These are phyloP conservation scores for Toxostoma redivivum DNA, from an alignment of 2,113 vertebrate species.

Conservation along the genomic window DNA sequence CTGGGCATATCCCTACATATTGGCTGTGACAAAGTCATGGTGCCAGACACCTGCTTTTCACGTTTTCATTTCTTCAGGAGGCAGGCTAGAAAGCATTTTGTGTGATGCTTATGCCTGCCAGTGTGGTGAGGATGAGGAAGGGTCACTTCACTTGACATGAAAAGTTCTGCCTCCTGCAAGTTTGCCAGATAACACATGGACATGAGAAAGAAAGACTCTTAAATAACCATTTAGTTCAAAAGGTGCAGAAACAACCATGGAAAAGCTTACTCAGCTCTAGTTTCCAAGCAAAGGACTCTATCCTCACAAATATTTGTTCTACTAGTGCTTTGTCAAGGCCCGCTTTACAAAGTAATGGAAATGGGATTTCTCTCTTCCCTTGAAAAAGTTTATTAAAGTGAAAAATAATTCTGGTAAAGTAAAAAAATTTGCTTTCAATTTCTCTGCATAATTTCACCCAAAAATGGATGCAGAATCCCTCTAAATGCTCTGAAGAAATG, in stretches of 20 bases:
- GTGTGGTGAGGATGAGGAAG: neutral
- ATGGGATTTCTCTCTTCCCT: neutral
- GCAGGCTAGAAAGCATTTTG: neutral
- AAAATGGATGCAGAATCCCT: neutral
- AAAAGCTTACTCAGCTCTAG: neutral
- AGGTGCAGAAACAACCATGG: neutral
- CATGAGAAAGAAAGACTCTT: neutral
- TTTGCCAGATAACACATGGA: neutral
- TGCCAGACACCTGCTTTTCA: neutral
- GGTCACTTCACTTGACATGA: neutral
- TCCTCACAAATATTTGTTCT: neutral
- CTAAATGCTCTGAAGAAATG: neutral
- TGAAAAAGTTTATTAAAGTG: neutral
- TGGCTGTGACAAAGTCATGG: neutral
- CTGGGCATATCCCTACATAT: neutral
- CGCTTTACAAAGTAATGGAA: neutral
- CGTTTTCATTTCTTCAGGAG: neutral
- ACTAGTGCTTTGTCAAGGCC: neutral
- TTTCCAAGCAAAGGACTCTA: neutral
- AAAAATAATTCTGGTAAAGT: neutral
- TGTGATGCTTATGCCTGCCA: neutral
- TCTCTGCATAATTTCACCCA: neutral
- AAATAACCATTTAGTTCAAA: neutral
- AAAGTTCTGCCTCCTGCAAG: neutral
- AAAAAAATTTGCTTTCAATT: neutral